A percentile compares a stretch with the other conserved stretches of the same genome.
These are phyloP conservation scores for Sparus aurata DNA, from an alignment of 2,797 vertebrate species.

Conservation along the genomic window DNA sequence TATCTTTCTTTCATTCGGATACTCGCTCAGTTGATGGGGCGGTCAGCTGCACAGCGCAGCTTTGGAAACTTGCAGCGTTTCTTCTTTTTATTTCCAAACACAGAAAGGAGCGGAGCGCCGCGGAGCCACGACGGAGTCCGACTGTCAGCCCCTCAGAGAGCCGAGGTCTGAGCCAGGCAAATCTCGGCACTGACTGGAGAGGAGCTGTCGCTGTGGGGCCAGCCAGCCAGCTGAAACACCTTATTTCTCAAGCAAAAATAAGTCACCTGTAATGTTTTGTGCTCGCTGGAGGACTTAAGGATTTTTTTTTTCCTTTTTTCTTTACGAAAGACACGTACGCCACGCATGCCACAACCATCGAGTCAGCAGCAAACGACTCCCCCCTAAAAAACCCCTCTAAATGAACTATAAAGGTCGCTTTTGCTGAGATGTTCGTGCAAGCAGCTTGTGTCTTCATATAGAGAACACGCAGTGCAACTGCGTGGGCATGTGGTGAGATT, in stretches of 20 bases:
- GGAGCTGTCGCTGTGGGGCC: slow-evolving; percentile 27
- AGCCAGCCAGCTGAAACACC: background rate
- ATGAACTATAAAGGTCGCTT: slow-evolving; percentile 30
- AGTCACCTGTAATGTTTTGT: background rate
- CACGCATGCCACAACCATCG: slow-evolving; percentile 69
- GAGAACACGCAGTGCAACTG: background rate
- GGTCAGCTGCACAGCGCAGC: slow-evolving; percentile 4
- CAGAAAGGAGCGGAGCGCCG: slow-evolving; percentile 17
- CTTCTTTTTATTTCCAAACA: slow-evolving; percentile 36
- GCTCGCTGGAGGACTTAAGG: slow-evolving; percentile 34
- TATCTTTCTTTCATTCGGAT: background rate
- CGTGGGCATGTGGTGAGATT: background rate
- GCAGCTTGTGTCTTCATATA: background rate
- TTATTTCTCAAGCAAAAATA: background rate
- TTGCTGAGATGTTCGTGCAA: slow-evolving; percentile 1
- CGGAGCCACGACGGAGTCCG: slow-evolving; percentile 50
- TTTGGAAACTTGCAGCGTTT: slow-evolving; percentile 29
- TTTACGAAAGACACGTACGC: slow-evolving; percentile 54
- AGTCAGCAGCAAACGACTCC: slow-evolving; percentile 50
- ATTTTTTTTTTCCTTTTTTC: background rate
- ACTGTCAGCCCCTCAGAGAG: slow-evolving; percentile 40
- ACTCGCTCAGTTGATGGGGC: background rate
- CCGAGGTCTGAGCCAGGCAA: slow-evolving; percentile 34
- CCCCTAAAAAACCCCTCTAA: slow-evolving; percentile 11
- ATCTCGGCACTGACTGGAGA: slow-evolving; percentile 63